Base-by-base conservation (phyloP, 2,113 vertebrate species). In the Megaptera novaeangliae region DNA sequence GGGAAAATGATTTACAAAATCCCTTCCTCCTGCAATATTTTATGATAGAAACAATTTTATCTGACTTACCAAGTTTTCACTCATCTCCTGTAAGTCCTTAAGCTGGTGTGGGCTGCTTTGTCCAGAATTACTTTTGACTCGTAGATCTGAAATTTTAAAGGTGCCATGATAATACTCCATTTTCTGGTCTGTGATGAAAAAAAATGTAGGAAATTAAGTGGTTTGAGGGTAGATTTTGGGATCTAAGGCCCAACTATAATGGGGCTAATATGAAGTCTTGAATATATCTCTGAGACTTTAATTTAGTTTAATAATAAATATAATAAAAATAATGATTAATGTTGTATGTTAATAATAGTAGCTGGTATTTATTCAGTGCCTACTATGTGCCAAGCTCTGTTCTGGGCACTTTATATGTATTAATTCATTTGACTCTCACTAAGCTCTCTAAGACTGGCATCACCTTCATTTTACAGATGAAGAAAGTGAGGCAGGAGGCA, bases 51-150 rank as follows among this genome's bases (percentile, higher is more conserved):
- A 81, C 1, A 81, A 31, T 52, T 94, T 95, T 66, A 72, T 63
- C 41, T 52, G n/a, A 94, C 96, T 97, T 97, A 98, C 98, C 96
- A 98, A 82, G 21, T 69, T 91, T 84, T 98, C 96, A 0, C 77
- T 97, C 27, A 78, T 95, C 44, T 95, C 90, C 25, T 63, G 13
- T 86, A 97, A 94, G 11, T 96, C 87, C 74, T 92, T 95, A 66
- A 95, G 4, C 44, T 88, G 90, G 44, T 97, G 86, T 55, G 36
- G 66, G 15, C 4, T 89, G 8, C 57, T 92, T 88, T 59, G 46
- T 83, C 66, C 68, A 83, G 75, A 92, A 74, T 96, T 69, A n/a
- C 17, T 63, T 21, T 36, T 75, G 39, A 46, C 23, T 52, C 0
- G 87, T 31, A 52, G 81, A 61, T 91, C 34, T 96, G 95, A 96